Percentiles rank a stretch among this genome's conserved stretches.
Evolutionary conservation across 37 sponge, comb jelly and placozoan genomes (phyloP).

Genomic region (Chondrosia reniformis): DNA sequence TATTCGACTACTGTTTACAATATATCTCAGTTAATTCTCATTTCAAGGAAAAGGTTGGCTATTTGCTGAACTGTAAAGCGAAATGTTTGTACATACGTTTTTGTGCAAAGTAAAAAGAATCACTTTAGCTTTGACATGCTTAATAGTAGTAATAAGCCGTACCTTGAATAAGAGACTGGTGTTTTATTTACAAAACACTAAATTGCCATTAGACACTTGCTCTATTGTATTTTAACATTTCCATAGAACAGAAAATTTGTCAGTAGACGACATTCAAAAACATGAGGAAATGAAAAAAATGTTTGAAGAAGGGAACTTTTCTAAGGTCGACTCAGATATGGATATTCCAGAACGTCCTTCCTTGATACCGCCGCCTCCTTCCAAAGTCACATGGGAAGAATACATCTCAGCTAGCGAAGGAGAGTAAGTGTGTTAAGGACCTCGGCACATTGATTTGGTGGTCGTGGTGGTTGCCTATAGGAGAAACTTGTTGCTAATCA

Average conservation of each 20-base stretch:
- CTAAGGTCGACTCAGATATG: not conserved
- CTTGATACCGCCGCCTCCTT: constrained; percentile 59
- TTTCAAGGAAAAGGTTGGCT: constrained; percentile 85
- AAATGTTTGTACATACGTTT: no score
- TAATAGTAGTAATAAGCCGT: no score
- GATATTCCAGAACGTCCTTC: constrained; percentile 35
- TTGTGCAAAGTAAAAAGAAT: no score
- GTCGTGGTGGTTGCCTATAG: no score
- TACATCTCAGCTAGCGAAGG: constrained; percentile 46
- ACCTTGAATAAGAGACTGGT: no score
- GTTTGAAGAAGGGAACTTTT: constrained; percentile 3
- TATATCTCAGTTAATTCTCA: constrained; percentile 67
- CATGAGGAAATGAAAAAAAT: constrained; percentile 7
- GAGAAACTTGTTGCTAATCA: no score
- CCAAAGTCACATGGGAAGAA: constrained; percentile 70
- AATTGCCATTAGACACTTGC: not conserved
- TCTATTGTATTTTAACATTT: not conserved
- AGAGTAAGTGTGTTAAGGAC: not conserved
- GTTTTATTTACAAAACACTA: no score
- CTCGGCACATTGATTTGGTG: no score
- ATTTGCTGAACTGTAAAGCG: no score
- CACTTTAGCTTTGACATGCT: no score
- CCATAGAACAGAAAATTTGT: constrained; percentile 6
- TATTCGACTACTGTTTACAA: constrained; percentile 78
- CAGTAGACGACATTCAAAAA: not conserved